phyloP scores from a whole-genome alignment of 2,888 invertebrate species.

The Drosophila glabriapex region DNA sequence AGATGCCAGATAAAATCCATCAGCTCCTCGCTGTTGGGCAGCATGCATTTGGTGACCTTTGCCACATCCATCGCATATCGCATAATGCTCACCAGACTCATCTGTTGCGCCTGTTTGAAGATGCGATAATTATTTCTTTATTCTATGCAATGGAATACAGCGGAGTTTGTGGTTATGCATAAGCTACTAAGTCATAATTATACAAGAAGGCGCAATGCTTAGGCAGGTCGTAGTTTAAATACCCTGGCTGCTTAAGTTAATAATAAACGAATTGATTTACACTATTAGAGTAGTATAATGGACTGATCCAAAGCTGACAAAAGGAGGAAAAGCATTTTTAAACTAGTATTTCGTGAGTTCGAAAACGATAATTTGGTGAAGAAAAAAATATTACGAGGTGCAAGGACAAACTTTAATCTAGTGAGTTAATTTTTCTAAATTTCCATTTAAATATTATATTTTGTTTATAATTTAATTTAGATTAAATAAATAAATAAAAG shows the following conservation, averaged over 20 bases:
- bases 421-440: not conserved
- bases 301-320: not conserved
- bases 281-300: too few relatives aligned
- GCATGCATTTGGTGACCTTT: conserved; percentile 72
- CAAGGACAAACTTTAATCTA: not conserved
- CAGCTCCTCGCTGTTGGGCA: conserved; percentile 47
- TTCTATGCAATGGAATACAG: not conserved
- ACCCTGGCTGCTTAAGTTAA: not conserved
- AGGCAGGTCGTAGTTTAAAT: not conserved
- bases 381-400: not conserved
- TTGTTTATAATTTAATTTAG: not conserved
- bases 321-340: not conserved
- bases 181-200: not conserved
- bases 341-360: not conserved
- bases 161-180: not conserved
- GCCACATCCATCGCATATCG: conserved; percentile 69
- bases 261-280: not conserved
- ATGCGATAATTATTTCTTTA: not conserved
- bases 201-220: too few relatives aligned
- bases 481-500: not conserved
- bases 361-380: not conserved
- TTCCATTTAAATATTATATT: not conserved
- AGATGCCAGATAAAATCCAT: conserved; percentile 42
- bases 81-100: conserved; percentile 46
- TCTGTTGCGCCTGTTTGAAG: conserved; percentile 17